Base-by-base conservation (phyloP, 2,113 vertebrate genomes). In the Chamaea fasciata region DNA sequence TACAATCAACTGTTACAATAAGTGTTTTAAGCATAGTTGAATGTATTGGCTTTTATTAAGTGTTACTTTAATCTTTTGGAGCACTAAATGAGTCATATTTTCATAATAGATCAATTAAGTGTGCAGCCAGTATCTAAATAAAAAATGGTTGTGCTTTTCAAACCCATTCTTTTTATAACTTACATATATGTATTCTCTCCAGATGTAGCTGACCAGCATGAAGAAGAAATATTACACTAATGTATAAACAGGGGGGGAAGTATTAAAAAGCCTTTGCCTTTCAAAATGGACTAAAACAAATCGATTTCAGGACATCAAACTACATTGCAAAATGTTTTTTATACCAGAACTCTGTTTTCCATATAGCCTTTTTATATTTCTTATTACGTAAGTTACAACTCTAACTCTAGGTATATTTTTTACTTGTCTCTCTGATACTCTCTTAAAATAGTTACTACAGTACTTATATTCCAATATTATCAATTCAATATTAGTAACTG, bases 401-500 rank as follows among this genome's bases (percentile, higher is more conserved):
- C 22, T 47, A 71, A n/a, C 49, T 79, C 47, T 87, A 85, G 37
- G 56, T 59, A 64, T 59, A 5, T 23, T 56, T 94, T 94, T 64
- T 63, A 17, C 11, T 83, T 74, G 6, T 28, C 21, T 79, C 13
- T 95, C 86, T 63, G 16, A 21, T 84, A 85, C 44, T 95, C 78
- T 87, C 20, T 85, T 95, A 83, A 95, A 88, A 94, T 94, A 93
- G n/a, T 69, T 84, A 28, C 16, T 65, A 28, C 52, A 47, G 41
- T 94, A 96, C 84, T 94, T 97, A 95, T 75, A 73, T 53, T 60
- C 21, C 15, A 92, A n/a, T 53, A 86, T 91, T 94, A 87, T 70
- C 52, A 85, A 96, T 67, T 76, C 37, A 89, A 78, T 92, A 79
- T 33, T 83, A 87, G 59, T 85, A 91, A 95, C n/a, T 97, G 41